phyloP scores from a whole-genome alignment of 2,797 vertebrate species.

The Ctenosaura bakeri region DNA sequence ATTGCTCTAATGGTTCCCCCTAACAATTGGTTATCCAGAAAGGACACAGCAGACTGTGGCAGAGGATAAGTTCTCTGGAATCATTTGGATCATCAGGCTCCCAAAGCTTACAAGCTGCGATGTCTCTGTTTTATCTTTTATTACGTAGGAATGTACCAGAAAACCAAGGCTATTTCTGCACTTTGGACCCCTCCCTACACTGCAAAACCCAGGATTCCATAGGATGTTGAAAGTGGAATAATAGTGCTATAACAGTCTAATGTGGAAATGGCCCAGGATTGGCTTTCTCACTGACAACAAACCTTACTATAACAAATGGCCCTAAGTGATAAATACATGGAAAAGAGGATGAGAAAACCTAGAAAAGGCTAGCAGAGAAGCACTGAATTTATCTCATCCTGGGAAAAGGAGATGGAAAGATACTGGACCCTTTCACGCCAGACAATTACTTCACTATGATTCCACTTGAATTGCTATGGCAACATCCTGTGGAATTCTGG shows the following conservation, averaged over 20 bases:
- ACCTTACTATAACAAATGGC: not conserved
- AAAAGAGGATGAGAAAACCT: not conserved
- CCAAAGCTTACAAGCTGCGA: not conserved
- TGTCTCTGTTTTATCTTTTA: not conserved
- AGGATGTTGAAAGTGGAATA: not conserved
- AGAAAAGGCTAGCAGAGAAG: not conserved
- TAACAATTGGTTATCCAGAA: not conserved
- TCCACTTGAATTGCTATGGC: not conserved
- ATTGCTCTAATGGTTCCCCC: not conserved
- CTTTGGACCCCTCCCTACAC: no score
- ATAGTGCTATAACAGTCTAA: no score
- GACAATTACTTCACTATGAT: no score
- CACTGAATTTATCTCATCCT: not conserved
- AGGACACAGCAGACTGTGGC: not conserved
- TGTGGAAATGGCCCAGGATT: not conserved
- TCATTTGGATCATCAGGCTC: not conserved
- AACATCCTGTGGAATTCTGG: not conserved
- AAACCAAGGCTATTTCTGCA: not conserved
- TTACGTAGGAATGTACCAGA: not conserved
- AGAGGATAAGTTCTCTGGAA: not conserved
- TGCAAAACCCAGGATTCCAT: no score
- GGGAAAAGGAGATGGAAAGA: not conserved
- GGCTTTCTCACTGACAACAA: not conserved
- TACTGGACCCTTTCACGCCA: no score
- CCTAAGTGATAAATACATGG: not conserved